Evolutionary conservation across 1,140 invertebrate genomes (phyloP).

Genomic region (Drosophila pseudoobscura): DNA sequence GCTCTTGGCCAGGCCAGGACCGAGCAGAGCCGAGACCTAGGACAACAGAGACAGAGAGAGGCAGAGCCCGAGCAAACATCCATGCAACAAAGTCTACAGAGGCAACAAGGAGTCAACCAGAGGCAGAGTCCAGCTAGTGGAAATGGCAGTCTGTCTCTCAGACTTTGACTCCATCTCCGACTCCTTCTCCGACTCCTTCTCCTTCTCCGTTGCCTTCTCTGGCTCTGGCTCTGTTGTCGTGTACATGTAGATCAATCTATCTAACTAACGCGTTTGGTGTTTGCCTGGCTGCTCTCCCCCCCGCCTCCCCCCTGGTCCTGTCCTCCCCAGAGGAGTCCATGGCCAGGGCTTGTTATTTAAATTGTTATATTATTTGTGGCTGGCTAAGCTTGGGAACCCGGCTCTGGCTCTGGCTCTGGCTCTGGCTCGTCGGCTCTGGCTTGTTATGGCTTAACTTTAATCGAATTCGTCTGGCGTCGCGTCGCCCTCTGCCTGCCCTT

Average conservation of each 20-base stretch:
- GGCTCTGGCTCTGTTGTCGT: slow-evolving; percentile 62
- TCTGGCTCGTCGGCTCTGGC: slow-evolving; percentile 28
- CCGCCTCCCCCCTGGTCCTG: neutral
- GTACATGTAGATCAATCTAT: slow-evolving; percentile 82
- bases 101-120: slow-evolving; percentile 31
- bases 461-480: slow-evolving; percentile 68
- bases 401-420: slow-evolving; percentile 16
- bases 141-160: slow-evolving; percentile 4
- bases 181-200: neutral
- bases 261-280: slow-evolving; percentile 82
- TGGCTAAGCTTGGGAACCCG: slow-evolving; percentile 67
- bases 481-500: slow-evolving; percentile 40
- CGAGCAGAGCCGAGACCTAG: slow-evolving; percentile 26
- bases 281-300: slow-evolving; percentile 31
- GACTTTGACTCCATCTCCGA: neutral
- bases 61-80: slow-evolving; percentile 8
- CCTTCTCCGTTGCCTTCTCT: neutral
- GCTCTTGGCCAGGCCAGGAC: slow-evolving; percentile 60
- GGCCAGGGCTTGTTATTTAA: slow-evolving; percentile 79
- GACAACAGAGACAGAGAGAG: slow-evolving; percentile 12
- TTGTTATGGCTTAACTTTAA: slow-evolving; percentile 76
- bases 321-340: slow-evolving; percentile 20
- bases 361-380: slow-evolving; percentile 82
- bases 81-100: slow-evolving; percentile 34
- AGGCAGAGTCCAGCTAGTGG: slow-evolving; percentile 6